phyloP scores from a whole-genome alignment of 2,888 invertebrate species.

The Eupithecia inturbata region DNA sequence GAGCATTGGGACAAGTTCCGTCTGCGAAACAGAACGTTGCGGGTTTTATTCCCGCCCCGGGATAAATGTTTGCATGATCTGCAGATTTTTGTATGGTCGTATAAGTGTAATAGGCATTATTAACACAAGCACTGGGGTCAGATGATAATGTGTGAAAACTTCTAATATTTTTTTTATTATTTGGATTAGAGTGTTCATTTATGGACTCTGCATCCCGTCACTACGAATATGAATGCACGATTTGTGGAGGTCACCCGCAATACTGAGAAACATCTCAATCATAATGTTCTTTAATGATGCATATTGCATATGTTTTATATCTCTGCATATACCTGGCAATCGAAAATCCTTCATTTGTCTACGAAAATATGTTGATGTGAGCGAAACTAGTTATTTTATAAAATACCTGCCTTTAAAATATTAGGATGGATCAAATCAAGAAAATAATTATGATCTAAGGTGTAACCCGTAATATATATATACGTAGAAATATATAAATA shows the following conservation, averaged over 20 bases:
- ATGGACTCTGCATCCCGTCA: slow-evolving; percentile 52
- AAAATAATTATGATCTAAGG: too few relatives aligned
- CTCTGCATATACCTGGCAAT: background rate
- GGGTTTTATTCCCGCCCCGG: background rate
- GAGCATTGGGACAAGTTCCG: background rate
- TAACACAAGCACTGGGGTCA: background rate
- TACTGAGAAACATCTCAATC: slow-evolving; percentile 24
- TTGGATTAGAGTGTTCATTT: slow-evolving; percentile 24
- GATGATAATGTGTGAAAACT: background rate
- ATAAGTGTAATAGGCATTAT: too few relatives aligned
- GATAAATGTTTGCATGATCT: background rate
- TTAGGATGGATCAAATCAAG: too few relatives aligned
- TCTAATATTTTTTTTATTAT: too few relatives aligned
- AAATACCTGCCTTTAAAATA: too few relatives aligned
- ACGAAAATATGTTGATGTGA: background rate
- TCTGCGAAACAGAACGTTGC: background rate
- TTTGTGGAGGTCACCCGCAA: slow-evolving; percentile 53
- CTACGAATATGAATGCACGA: slow-evolving; percentile 52
- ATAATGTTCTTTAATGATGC: slow-evolving; percentile 8
- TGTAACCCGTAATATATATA: too few relatives aligned
- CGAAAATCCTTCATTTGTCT: background rate
- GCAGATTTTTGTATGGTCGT: too few relatives aligned
- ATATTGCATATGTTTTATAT: background rate
- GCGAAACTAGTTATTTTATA: background rate
- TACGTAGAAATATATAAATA: too few relatives aligned